Conservation (phyloP, 2,888 invertebrate genomes). For the Tanypteryx hageni region DNA sequence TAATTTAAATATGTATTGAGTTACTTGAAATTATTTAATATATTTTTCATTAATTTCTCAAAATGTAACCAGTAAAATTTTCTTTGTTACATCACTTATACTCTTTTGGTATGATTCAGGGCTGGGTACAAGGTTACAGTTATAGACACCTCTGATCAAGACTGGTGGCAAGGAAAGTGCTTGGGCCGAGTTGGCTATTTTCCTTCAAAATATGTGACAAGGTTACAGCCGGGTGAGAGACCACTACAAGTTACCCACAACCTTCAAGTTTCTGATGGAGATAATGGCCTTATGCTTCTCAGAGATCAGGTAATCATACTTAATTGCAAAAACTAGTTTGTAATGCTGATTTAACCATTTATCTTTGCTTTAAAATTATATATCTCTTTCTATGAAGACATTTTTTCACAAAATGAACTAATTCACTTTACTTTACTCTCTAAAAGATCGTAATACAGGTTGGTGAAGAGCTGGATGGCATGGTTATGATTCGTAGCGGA, state of each 20-base stretch:
- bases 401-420: neutral
- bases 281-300: conserved; percentile 87
- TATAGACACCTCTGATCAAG: conserved; percentile 94
- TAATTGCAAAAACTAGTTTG: neutral
- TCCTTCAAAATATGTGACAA: conserved; percentile 95
- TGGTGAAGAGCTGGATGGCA: conserved; percentile 94
- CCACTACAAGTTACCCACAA: conserved; percentile 93
- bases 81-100: neutral
- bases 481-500: conserved; percentile 95
- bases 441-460: conserved; percentile 91
- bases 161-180: conserved; percentile 99
- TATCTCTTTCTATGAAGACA: neutral
- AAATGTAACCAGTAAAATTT: too few species aligned
- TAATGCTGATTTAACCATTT: neutral
- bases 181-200: conserved; percentile 94
- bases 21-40: too few species aligned
- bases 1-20: too few species aligned
- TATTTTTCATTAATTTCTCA: neutral
- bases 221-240: conserved; percentile 92
- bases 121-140: conserved; percentile 95
- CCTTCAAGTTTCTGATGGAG: conserved; percentile 91
- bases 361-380: neutral
- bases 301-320: conserved; percentile 85
- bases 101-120: conserved; percentile 72
- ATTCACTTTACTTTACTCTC: neutral